Evolutionary conservation across 2,113 vertebrate species (phyloP), one percentile per base, ranked within the genome.

Genomic region (Nettapus auritus): DNA sequence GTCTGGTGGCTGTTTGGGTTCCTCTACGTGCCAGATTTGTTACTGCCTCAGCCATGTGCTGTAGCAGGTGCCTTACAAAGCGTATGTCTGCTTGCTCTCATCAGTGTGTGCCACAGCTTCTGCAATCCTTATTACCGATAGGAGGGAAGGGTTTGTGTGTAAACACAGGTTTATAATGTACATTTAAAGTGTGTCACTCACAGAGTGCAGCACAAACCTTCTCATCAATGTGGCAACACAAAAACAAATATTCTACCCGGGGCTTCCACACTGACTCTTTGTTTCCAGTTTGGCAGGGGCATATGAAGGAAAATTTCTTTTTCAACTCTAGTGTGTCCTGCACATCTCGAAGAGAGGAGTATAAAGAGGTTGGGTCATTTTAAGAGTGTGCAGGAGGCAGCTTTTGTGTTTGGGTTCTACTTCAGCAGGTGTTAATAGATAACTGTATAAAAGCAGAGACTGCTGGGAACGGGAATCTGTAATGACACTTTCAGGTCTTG

Each of bases 381-480:
- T 71, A 71, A 55, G 46, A 68, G 7, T 2, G 5, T 2, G 8
- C 9, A 36, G 34, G 29, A 20, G 18, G 57, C 26, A 67, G 20
- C 0, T 0, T 79, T 64, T 6, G 1, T 44, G 8, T 34, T 22
- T 73, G 21, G 12, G 22, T 11, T 73, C 48, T 85, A n/a, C 53
- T 70, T 29, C 60, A 66, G 14, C 26, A 79, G 53, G 3, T 82
- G 8, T 33, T 36, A 64, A 62, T 28, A 57, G 13, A 26, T 11
- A 66, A 56, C 6, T 53, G 13, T 8, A 13, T 46, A 70, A 82
- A 93, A 86, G 23, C 55, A 69, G 71, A 88, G 31, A 8, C 12
- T 42, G 2, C 6, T 29, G 26, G 25, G 48, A 79, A 36, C 11
- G 71, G 48, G 38, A 67, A 55, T 36, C 38, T 55, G 14, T 33